Evolutionary conservation across 2,888 invertebrate genomes (phyloP), one percentile per base, ranked within the genome.

Genomic region (Colostygia pectinataria): DNA sequence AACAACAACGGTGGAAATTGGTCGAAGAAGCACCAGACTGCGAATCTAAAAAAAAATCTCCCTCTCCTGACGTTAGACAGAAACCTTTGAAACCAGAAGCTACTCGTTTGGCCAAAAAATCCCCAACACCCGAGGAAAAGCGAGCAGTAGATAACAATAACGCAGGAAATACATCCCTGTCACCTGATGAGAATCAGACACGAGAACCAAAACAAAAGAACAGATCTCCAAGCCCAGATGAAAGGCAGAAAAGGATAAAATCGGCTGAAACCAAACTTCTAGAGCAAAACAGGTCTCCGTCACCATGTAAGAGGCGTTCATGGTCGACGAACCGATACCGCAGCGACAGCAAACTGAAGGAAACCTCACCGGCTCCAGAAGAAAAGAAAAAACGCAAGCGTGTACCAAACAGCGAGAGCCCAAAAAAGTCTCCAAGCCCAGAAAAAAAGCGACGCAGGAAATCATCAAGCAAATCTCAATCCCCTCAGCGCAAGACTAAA

Each of bases 401-500:
- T n/a, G 28, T n/a, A 29, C 39, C 42, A 23, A 31, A 2, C 24
- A 46, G 32, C 18, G 24, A 44, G 12, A 52, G 29, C 14, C 58
- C 46, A 10, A 71, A 60, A 33, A 77, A 68, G 49, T 80, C 83
- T 1, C 65, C 68, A 1, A 62, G 77, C 1, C 74, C 76, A 1
- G 77, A 72, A 23, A 70, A 69, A 29, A 69, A 57, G 38, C 44
- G 59, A 29, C 46, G 38, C 23, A 20, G n/a, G 14, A 33, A 18
- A 2, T 65, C 73, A 0, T 65, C 57, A 2, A 83, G 77, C 53
- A 65, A 63, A 25, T 85, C 85, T 1, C 74, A 71, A 50, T 84
- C 87, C 1, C 72, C 72, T 18, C 63, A 71, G 10, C 68, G 68
- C 8, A 78, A 74, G 55, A 62, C 45, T 6, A 81, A 71, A 52